Percentiles rank a stretch among this genome's conserved stretches.
phyloP scores from a whole-genome alignment of 2,888 invertebrate species.

The Drosophila seclusa region DNA sequence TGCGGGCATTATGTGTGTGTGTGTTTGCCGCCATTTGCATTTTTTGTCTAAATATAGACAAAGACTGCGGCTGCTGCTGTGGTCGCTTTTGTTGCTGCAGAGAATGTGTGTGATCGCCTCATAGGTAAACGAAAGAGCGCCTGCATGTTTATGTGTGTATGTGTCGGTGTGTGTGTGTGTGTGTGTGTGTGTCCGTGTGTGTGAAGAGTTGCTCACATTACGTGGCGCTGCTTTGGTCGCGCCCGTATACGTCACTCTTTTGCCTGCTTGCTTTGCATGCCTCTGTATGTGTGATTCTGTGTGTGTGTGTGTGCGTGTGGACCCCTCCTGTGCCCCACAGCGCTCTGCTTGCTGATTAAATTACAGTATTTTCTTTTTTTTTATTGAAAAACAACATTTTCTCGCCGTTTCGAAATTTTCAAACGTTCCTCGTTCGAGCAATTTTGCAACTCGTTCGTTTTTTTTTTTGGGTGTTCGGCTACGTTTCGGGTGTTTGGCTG shows the following conservation, averaged over 20 bases:
- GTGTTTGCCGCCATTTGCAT: constrained; percentile 73
- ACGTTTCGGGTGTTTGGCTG: constrained; percentile 9
- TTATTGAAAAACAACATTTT: constrained; percentile 42
- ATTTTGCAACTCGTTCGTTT: constrained; percentile 28
- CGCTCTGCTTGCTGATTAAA: constrained; percentile 68
- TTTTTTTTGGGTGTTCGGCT: constrained; percentile 4
- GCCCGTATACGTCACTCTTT: constrained; percentile 54
- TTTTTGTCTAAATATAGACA: constrained; percentile 79
- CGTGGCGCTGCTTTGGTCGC: constrained; percentile 70
- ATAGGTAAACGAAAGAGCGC: constrained; percentile 48
- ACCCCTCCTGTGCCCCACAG: constrained; percentile 27
- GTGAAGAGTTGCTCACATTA: constrained; percentile 39
- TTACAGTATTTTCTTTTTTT: constrained; percentile 56
- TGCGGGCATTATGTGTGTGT: constrained; percentile 14
- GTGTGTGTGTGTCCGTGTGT: not conserved
- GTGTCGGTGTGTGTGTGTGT: not conserved
- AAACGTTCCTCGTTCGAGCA: not conserved
- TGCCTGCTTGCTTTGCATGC: constrained; percentile 2
- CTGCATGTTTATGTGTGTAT: not conserved
- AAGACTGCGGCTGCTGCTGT: constrained; percentile 31
- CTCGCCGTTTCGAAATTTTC: constrained; percentile 40
- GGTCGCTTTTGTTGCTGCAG: constrained; percentile 20
- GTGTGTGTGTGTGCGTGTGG: constrained; percentile 2
- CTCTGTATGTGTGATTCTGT: constrained; percentile 3
- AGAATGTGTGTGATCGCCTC: constrained; percentile 33